Conservation (phyloP, 2,888 invertebrate genomes). For the Dromius quadrimaculatus region DNA sequence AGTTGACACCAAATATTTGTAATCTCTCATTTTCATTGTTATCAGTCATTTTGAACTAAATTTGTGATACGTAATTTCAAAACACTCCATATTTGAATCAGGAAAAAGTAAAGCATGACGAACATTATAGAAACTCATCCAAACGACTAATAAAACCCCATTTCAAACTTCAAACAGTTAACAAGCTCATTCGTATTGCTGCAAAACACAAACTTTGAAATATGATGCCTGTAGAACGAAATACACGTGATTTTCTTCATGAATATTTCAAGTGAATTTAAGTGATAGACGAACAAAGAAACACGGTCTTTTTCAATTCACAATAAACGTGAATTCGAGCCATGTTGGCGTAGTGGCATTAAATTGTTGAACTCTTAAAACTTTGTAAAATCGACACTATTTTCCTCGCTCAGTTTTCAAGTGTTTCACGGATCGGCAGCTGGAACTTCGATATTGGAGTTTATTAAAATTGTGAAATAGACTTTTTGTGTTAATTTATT, state of each 20-base stretch:
- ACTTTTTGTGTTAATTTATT: neutral
- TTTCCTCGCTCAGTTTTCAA: too few relatives aligned
- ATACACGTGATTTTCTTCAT: constrained; percentile 30
- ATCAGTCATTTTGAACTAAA: too few relatives aligned
- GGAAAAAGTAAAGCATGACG: neutral
- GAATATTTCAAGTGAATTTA: constrained; percentile 29
- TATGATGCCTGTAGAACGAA: constrained; percentile 12
- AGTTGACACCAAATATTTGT: too few relatives aligned
- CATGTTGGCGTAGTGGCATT: too few relatives aligned
- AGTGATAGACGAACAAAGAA: constrained; percentile 16
- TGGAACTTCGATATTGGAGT: neutral
- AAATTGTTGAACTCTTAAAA: too few relatives aligned
- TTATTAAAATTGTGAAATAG: constrained; percentile 3
- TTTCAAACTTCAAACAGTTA: neutral
- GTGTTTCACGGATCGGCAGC: too few relatives aligned
- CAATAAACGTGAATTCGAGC: too few relatives aligned
- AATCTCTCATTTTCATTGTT: too few relatives aligned
- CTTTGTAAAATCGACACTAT: neutral
- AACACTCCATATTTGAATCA: neutral
- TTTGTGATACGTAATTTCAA: too few relatives aligned
- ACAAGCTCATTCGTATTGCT: neutral
- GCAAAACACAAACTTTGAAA: constrained; percentile 20
- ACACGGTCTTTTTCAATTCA: constrained; percentile 5
- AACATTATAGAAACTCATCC: neutral
- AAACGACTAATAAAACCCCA: neutral